Evolutionary conservation across 37 sponge, comb jelly and placozoan species (phyloP).

Genomic region (Axinella damicornis): DNA sequence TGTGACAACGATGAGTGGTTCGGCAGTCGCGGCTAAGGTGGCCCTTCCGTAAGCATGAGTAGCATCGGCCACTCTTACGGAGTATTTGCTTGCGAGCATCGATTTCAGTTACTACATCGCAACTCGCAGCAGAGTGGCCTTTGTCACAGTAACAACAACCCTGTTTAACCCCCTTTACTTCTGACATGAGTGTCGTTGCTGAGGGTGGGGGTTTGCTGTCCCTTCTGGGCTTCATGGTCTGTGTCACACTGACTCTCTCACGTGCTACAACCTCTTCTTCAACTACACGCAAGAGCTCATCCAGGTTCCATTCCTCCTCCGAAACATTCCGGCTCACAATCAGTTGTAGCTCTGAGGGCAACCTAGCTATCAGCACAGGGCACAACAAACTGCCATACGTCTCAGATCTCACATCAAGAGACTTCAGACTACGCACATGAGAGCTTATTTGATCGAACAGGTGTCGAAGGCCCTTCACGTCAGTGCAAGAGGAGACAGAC

Average conservation of each 20-base stretch:
- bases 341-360: constrained; percentile 33
- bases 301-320: constrained; percentile 25
- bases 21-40: constrained; percentile 38
- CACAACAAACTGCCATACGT: constrained; percentile 25
- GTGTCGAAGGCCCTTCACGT: constrained; percentile 14
- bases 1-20: background rate
- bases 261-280: constrained; percentile 24
- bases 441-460: constrained; percentile 11
- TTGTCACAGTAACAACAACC: background rate
- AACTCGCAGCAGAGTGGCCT: background rate
- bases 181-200: background rate
- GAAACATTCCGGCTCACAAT: constrained; percentile 16
- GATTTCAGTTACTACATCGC: constrained; percentile 11
- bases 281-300: constrained; percentile 1
- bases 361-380: constrained; percentile 3
- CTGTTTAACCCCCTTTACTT: background rate
- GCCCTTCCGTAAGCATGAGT: constrained; percentile 40
- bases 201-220: background rate
- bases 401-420: constrained; percentile 10
- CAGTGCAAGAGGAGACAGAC: background rate
- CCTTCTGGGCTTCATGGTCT: background rate
- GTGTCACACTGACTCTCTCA: constrained; percentile 35
- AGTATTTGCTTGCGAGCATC: constrained; percentile 29
- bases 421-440: constrained; percentile 11
- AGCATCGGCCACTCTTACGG: constrained; percentile 41